These are phyloP conservation scores for Stichopus chloronotus DNA, from an alignment of 35 echinoderm and acorn worm genomes.

Conservation along the genomic window DNA sequence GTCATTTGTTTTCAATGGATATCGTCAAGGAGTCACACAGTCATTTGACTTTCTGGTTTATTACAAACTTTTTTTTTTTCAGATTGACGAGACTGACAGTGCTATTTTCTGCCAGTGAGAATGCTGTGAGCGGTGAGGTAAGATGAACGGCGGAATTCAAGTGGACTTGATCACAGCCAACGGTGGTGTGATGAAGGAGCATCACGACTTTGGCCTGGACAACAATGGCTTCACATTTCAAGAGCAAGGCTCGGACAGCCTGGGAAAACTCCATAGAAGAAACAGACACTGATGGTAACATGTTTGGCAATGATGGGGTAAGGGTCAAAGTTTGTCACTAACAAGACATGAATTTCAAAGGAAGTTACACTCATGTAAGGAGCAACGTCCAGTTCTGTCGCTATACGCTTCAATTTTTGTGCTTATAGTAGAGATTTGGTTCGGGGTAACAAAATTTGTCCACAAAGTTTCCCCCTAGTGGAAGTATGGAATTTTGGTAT, in stretches of 20 bases:
- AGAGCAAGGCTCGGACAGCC: constrained; percentile 28
- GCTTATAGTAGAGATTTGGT: no score
- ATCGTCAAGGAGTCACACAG: no score
- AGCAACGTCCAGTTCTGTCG: no score
- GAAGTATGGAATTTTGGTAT: no score
- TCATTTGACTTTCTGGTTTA: no score
- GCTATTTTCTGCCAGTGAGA: neutral
- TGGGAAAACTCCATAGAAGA: constrained; percentile 31
- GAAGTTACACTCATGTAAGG: no score
- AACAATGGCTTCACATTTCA: constrained; percentile 33
- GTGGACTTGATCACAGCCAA: constrained; percentile 44
- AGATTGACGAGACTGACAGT: neutral
- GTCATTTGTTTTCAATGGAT: no score
- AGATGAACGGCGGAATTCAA: constrained; percentile 41
- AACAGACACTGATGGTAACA: neutral
- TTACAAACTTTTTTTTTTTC: neutral
- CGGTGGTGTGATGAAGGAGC: constrained; percentile 18
- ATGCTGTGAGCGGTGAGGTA: constrained; percentile 15
- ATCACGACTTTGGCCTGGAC: neutral
- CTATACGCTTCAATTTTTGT: no score
- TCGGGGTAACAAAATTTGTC: no score
- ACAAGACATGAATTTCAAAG: no score
- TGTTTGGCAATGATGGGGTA: neutral
- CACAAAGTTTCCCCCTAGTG: no score
- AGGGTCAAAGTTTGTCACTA: neutral